phyloP scores from a whole-genome alignment of 1,140 invertebrate species.

The Vollenhovia emeryi region DNA sequence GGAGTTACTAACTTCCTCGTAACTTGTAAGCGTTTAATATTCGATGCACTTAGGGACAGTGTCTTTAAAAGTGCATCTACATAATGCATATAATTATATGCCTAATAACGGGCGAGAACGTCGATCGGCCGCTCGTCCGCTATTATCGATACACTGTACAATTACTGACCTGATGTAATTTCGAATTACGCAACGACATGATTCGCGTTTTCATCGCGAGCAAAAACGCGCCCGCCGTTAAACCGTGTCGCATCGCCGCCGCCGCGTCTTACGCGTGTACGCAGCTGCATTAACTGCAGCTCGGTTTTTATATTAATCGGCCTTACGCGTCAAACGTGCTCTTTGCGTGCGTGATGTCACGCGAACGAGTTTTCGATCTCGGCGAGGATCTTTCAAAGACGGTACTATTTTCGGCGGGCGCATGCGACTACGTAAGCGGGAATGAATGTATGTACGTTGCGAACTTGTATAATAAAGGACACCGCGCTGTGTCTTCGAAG shows the following conservation, averaged over 20 bases:
- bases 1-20: not conserved
- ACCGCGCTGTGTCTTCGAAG: not conserved
- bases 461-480: constrained; percentile 36
- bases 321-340: not conserved
- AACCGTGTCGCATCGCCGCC: constrained; percentile 11
- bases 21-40: constrained; percentile 18
- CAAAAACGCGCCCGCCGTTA: constrained; percentile 1
- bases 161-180: constrained; percentile 22
- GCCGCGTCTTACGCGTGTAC: not conserved
- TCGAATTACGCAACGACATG: constrained; percentile 23
- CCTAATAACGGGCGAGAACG: constrained; percentile 23
- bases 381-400: not conserved
- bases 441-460: not conserved
- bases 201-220: constrained; percentile 15
- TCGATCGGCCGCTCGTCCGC: constrained; percentile 2
- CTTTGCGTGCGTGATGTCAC: not conserved
- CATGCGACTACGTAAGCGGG: not conserved
- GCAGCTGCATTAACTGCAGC: constrained; percentile 16
- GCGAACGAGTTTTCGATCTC: constrained; percentile 28
- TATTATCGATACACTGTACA: constrained; percentile 25
- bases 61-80: constrained; percentile 9
- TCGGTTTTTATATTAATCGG: constrained; percentile 15
- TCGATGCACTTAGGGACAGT: not conserved
- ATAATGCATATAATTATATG: constrained; percentile 25
- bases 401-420: constrained; percentile 17